Percentiles rank a stretch among this genome's conserved stretches.
Evolutionary conservation across 2,888 invertebrate species (phyloP).

Genomic region (Xestoiulus laeticollis): DNA sequence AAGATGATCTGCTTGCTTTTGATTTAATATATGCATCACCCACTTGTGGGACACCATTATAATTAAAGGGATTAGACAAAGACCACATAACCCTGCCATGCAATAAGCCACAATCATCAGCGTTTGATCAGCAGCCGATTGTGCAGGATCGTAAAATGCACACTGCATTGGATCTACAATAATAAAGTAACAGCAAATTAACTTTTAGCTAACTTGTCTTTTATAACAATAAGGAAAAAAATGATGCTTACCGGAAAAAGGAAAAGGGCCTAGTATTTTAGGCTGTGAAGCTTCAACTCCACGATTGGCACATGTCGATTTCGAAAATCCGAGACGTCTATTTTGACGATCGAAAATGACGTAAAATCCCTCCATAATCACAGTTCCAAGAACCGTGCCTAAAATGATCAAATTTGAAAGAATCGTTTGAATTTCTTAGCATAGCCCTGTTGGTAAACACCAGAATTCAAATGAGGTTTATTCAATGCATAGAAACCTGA

Average conservation of each 20-base stretch:
- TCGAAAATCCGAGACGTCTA: conserved; percentile 63
- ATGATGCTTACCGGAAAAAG: conserved; percentile 48
- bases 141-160: conserved; percentile 36
- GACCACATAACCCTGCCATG: conserved; percentile 50
- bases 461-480: neutral
- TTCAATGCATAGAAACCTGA: conserved; percentile 58
- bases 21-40: conserved; percentile 45
- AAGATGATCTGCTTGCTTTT: conserved; percentile 35
- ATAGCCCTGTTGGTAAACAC: neutral
- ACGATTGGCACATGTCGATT: conserved; percentile 60
- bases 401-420: neutral
- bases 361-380: conserved; percentile 65
- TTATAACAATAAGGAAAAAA: neutral
- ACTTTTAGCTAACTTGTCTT: neutral
- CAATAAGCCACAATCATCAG: conserved; percentile 52
- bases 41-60: conserved; percentile 47
- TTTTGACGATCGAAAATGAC: conserved; percentile 64
- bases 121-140: conserved; percentile 32
- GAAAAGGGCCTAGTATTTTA: conserved; percentile 54
- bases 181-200: neutral
- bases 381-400: conserved; percentile 64
- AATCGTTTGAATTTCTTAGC: neutral
- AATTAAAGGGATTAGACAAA: conserved; percentile 48
- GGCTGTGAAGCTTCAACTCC: neutral
- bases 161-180: conserved; percentile 52